Evolutionary conservation across 2,797 vertebrate genomes (phyloP), one percentile per base, ranked within the genome.

Genomic region (Buphagus erythrorhynchus): DNA sequence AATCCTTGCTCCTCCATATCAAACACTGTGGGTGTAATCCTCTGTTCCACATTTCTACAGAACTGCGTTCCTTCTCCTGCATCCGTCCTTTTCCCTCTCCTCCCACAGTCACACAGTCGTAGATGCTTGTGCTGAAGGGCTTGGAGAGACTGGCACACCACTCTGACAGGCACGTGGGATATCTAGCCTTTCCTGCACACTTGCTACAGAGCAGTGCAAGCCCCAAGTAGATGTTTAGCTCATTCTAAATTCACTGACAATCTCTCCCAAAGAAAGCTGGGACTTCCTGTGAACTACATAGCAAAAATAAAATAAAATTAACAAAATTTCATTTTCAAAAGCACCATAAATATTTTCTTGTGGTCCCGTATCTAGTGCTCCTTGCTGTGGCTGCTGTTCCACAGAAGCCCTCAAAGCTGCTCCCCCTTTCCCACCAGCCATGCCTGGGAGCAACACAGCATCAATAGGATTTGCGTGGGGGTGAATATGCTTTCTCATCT

Each of bases 1-100:
- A 95, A 95, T 90, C 82, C 89, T 55, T 75, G 72, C 49, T 68
- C 51, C 81, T 72, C 76, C 4, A 0, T 51, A 81, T 59, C 79
- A 78, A 89, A 49, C 0, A 1, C 33, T 18, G 78, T 58, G 62
- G 52, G 36, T 66, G 54, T 94, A 92, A 96, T 96, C 91, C 87
- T 92, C 82, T 71, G 45, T 83, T 86, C 81, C 63, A 38, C 24
- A 24, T 66, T 35, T 65, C 87, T 49, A 48, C 81, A 69, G 54
- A 86, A 51, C 35, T 42, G 15, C 38, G 25, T 1, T 58, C 58
- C 54, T 80, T 58, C 40, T 71, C 28, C 74, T 54, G 63, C 81
- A 79, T 24, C 26, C 29, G 2, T 45, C n/a, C 40, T 66, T 40
- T 72, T 67, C 55, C 45, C 19, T 46, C 13, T 67, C 67, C 59